These are phyloP conservation scores for Catalaphyllia jardinei DNA, from an alignment of 64 coral and sea anemone genomes.

Conservation along the genomic window DNA sequence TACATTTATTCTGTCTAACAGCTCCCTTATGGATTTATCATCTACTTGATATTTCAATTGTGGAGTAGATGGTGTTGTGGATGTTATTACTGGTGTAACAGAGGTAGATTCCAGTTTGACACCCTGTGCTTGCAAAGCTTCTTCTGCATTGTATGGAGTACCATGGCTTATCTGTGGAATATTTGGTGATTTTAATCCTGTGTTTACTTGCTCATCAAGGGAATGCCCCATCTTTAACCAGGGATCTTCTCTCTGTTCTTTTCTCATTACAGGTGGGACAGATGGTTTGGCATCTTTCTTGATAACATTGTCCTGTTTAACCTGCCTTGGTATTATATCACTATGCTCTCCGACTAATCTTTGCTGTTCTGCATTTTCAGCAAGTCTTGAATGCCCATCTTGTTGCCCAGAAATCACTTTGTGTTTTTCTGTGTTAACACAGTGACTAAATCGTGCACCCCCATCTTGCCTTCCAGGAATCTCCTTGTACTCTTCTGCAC, in stretches of 20 bases:
- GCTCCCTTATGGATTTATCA: background rate
- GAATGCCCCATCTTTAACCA: slow-evolving; percentile 3
- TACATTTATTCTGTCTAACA: background rate
- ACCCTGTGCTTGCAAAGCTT: background rate
- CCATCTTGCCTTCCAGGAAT: background rate
- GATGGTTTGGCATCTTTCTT: background rate
- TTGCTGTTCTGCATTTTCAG: background rate
- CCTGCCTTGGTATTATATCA: background rate
- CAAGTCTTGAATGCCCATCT: background rate
- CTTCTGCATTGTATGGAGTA: slow-evolving; percentile 26
- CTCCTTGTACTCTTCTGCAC: background rate
- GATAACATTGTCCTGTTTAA: background rate
- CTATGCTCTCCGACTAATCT: background rate
- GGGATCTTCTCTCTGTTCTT: slow-evolving; percentile 27
- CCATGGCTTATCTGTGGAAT: background rate
- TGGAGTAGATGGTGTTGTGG: background rate
- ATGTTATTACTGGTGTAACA: background rate
- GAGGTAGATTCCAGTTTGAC: background rate
- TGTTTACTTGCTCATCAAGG: background rate
- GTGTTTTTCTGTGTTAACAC: background rate
- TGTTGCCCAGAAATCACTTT: background rate
- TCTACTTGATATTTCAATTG: slow-evolving; percentile 12
- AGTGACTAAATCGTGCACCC: background rate
- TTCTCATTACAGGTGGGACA: background rate
- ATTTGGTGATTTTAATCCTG: background rate